Evolutionary conservation across 2,888 invertebrate species (phyloP).

Genomic region (Nephrotoma appendiculata): DNA sequence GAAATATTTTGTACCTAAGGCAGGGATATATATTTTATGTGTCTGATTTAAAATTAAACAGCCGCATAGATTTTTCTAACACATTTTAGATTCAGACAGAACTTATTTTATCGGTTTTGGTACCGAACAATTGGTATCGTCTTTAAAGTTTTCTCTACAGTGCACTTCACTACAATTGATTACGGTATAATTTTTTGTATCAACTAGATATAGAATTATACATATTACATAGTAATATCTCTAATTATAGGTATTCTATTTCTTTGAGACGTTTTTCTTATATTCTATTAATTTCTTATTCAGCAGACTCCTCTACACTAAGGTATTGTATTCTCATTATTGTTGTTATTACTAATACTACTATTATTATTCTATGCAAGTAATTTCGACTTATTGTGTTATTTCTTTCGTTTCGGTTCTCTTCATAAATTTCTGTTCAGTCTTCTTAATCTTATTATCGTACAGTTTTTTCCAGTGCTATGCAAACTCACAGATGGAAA

Average conservation of each 20-base stretch:
- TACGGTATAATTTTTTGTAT: background rate
- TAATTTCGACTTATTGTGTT: background rate
- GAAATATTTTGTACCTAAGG: too few species aligned
- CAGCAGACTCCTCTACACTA: background rate
- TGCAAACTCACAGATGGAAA: background rate
- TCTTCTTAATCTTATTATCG: background rate
- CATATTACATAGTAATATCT: background rate
- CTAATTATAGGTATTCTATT: background rate
- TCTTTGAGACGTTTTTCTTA: background rate
- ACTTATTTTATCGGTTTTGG: too few species aligned
- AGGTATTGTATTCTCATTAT: background rate
- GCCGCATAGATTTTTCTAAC: too few species aligned
- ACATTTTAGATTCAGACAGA: too few species aligned
- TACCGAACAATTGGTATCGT: too few species aligned
- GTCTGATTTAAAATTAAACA: too few species aligned
- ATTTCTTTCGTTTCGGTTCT: background rate
- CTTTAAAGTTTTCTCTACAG: too few species aligned
- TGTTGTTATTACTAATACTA: background rate
- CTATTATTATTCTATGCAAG: background rate
- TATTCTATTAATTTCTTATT: background rate
- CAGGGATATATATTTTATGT: too few species aligned
- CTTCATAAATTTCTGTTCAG: background rate
- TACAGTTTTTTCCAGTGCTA: background rate
- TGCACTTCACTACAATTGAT: too few species aligned
- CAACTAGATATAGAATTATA: background rate